These are phyloP conservation scores for Ginglymostoma cirratum DNA, from an alignment of 2,113 vertebrate genomes.

Conservation along the genomic window DNA sequence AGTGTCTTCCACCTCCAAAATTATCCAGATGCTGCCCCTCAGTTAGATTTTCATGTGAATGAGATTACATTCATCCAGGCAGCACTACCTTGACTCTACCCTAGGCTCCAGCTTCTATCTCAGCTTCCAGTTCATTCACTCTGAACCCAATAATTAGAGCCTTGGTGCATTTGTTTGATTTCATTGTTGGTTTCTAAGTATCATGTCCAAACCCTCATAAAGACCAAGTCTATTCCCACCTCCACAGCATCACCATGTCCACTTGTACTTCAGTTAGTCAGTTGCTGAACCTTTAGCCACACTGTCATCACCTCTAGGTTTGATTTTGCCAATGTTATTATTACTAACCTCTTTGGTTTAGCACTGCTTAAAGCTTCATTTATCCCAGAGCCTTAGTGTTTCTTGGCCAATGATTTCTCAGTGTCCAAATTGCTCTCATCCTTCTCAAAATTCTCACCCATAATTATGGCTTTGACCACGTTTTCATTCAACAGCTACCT, in stretches of 20 bases:
- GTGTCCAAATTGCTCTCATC: background rate
- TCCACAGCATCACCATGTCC: background rate
- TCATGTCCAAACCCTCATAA: background rate
- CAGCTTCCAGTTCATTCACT: background rate
- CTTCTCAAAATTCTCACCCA: background rate
- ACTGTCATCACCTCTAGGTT: background rate
- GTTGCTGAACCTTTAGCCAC: background rate
- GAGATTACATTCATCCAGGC: background rate
- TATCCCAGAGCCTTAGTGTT: background rate
- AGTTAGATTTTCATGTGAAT: background rate
- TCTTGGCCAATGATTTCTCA: background rate
- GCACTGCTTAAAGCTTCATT: background rate
- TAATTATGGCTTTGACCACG: background rate
- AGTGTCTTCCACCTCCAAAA: background rate
- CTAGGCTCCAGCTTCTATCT: background rate
- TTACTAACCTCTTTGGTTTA: background rate
- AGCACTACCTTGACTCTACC: background rate
- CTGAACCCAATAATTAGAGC: background rate
- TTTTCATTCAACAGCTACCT: background rate
- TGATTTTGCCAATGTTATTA: background rate
- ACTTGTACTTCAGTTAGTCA: background rate
- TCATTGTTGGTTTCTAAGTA: background rate
- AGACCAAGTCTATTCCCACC: background rate
- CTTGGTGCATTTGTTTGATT: background rate
- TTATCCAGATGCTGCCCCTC: background rate